Percentiles rank a stretch among this genome's conserved stretches.
These are phyloP conservation scores for Drosophila subquinaria DNA, from an alignment of 2,888 invertebrate species.

Conservation along the genomic window DNA sequence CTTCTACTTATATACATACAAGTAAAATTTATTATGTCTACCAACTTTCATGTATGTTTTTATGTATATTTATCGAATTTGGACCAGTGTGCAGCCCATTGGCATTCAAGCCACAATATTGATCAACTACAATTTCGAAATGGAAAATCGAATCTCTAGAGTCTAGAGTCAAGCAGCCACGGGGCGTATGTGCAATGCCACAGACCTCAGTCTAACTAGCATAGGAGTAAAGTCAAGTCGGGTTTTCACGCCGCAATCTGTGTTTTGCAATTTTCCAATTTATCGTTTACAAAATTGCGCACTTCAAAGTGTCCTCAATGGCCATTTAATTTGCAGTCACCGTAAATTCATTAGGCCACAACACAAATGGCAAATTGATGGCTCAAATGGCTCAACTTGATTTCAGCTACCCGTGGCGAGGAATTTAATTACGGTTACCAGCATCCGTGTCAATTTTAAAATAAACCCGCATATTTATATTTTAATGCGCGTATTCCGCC, in stretches of 20 bases:
- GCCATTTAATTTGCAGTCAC: slow-evolving; percentile 37
- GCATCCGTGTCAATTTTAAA: slow-evolving; percentile 40
- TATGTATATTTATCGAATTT: no score
- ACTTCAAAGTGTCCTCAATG: slow-evolving; percentile 19
- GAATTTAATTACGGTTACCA: slow-evolving; percentile 53
- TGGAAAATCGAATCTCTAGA: not conserved
- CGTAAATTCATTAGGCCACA: slow-evolving; percentile 68
- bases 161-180: slow-evolving; percentile 7
- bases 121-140: not conserved
- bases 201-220: not conserved
- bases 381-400: slow-evolving; percentile 57
- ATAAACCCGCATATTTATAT: slow-evolving; percentile 58
- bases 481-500: slow-evolving; percentile 31
- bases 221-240: not conserved
- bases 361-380: slow-evolving; percentile 66
- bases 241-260: not conserved
- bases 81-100: no score
- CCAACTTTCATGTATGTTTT: no score
- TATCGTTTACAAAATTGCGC: slow-evolving; percentile 1
- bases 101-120: not conserved
- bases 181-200: slow-evolving; percentile 1
- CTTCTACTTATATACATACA: no score
- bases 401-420: slow-evolving; percentile 21
- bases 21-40: no score
- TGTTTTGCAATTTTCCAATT: not conserved